A percentile compares a stretch with the other conserved stretches of the same genome.
Conservation (phyloP, 2,888 invertebrate genomes). For the Euspilapteryx auroguttella region DNA sequence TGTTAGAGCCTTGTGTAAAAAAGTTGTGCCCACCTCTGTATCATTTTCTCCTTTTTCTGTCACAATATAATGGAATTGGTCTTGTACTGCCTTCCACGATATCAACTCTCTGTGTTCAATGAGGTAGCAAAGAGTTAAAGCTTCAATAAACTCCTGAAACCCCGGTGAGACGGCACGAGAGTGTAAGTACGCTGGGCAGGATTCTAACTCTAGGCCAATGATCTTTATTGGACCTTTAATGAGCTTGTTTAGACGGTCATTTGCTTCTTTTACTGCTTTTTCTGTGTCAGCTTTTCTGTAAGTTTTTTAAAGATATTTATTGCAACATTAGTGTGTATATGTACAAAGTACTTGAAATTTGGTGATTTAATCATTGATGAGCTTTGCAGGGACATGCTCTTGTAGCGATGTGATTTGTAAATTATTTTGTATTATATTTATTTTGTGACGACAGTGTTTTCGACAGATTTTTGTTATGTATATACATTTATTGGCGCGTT, state of each 20-base stretch:
- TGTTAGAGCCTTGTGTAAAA: too few relatives aligned
- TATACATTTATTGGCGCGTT: too few relatives aligned
- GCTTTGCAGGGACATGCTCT: too few relatives aligned
- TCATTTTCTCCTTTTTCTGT: slow-evolving; percentile 12
- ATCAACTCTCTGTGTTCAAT: slow-evolving; percentile 63
- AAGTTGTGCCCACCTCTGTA: slow-evolving; percentile 12
- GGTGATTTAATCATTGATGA: too few relatives aligned
- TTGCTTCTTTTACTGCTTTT: slow-evolving; percentile 50
- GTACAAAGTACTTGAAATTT: too few relatives aligned
- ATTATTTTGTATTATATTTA: too few relatives aligned
- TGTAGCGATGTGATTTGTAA: too few relatives aligned
- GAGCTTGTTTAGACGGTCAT: slow-evolving; percentile 66
- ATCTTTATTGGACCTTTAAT: slow-evolving; percentile 44
- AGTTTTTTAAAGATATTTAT: too few relatives aligned
- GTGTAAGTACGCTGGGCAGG: slow-evolving; percentile 65
- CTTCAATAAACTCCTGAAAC: slow-evolving; percentile 85
- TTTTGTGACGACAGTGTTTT: too few relatives aligned
- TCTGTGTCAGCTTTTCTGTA: slow-evolving; percentile 31
- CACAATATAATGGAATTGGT: slow-evolving; percentile 45
- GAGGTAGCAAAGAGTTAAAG: slow-evolving; percentile 75
- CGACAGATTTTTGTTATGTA: too few relatives aligned
- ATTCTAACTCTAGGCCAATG: slow-evolving; percentile 75
- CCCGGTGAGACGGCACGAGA: slow-evolving; percentile 38
- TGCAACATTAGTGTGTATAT: too few relatives aligned
- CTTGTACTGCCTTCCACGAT: slow-evolving; percentile 59